Evolutionary conservation across 2,113 vertebrate species (phyloP), one percentile per base, ranked within the genome.

Genomic region (Speoplatyrhinus poulsoni): DNA sequence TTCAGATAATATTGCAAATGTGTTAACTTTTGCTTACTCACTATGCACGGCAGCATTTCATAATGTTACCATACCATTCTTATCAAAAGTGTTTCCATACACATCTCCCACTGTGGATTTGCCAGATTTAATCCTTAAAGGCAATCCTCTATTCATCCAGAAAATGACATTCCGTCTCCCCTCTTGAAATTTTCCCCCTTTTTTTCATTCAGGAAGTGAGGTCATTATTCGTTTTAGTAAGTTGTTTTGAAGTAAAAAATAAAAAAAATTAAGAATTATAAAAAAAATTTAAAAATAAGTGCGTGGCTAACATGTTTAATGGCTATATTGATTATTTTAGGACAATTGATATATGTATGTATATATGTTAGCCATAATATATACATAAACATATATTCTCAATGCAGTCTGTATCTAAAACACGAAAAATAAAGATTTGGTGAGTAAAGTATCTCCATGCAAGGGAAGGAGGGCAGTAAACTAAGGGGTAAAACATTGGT

Each of bases 361-460:
- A 90, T 92, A 91, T 88, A 89, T 86, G 73, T 81, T 85, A 86
- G 79, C 80, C 76, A 59, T 56, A 55, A 87, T 88, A 91, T 91
- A 91, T 90, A 88, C 88, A 92, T 87, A 81, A 62, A 87, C 87
- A 91, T 91, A 89, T 88, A 92, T 90, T 64, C 80, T 84, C 68
- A 83, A 88, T 88, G 79, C 81, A 70, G 78, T 87, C 77, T 78
- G 62, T 82, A 79, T 70, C 65, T 60, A 79, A 80, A 74, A 49
- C 41, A 72, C 64, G 53, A 32, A 41, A 26, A 17, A 66, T 46
- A 77, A 55, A 26, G 46, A 52, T 72, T 33, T 55, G 68, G 41
- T 48, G 50, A 16, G 67, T 78, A 50, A 70, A 60, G 62, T 82
- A 19, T 82, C 46, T 73, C 69, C 90, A 92, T 92, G 89, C 91